Percentiles rank a stretch among this genome's conserved stretches.
phyloP scores from a whole-genome alignment of 1,140 invertebrate genomes.

The Cydia pomonella region DNA sequence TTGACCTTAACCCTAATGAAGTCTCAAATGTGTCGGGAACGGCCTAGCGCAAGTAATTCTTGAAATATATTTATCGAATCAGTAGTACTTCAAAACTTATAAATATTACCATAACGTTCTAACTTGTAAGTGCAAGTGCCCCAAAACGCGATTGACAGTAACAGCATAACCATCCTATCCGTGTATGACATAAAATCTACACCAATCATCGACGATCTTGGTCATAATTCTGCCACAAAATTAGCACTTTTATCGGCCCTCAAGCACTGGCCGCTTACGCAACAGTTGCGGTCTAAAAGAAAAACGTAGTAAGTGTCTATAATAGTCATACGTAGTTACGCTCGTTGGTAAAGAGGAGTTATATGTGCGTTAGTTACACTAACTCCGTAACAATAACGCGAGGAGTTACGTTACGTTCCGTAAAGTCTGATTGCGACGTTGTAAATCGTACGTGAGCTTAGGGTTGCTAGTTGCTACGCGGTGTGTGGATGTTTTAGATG shows the following conservation, averaged over 20 bases:
- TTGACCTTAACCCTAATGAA: too few relatives aligned
- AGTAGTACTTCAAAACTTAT: too few relatives aligned
- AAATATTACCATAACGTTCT: too few relatives aligned
- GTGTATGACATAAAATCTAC: too few relatives aligned
- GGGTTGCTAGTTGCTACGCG: not conserved
- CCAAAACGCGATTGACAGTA: too few relatives aligned
- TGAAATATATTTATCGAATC: too few relatives aligned
- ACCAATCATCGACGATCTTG: not conserved
- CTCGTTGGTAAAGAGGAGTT: not conserved
- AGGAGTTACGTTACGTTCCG: not conserved
- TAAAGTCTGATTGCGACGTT: slow-evolving; percentile 29
- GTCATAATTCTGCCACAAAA: not conserved
- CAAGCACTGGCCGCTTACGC: not conserved
- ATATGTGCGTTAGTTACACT: slow-evolving; percentile 24
- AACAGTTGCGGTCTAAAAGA: not conserved
- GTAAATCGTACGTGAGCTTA: slow-evolving; percentile 21
- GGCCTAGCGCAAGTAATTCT: too few relatives aligned
- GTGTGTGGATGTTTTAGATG: not conserved
- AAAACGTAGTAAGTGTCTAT: not conserved
- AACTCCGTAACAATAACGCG: slow-evolving; percentile 29
- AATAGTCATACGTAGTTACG: not conserved
- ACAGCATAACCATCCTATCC: too few relatives aligned
- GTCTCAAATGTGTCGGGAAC: too few relatives aligned
- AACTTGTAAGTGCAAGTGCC: too few relatives aligned
- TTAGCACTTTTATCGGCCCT: not conserved